phyloP scores from a whole-genome alignment of 2,797 vertebrate genomes.

The Sebastes minor region DNA sequence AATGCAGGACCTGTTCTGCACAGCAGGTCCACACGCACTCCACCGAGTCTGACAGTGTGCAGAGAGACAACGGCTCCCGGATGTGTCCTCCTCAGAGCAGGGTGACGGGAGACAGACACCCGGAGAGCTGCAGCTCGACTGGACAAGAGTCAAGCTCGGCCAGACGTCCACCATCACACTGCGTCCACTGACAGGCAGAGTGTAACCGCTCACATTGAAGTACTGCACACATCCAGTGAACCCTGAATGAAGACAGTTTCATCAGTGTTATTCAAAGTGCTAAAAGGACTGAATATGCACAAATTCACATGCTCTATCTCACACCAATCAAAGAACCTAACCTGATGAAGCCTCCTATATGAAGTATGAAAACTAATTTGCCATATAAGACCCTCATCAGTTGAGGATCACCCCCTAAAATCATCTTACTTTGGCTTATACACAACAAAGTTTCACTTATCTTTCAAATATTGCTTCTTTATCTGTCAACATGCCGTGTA shows the following conservation, averaged over 20 bases:
- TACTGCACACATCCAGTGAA: constrained; percentile 83
- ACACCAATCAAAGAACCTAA: background rate
- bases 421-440: background rate
- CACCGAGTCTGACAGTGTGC: constrained; percentile 57
- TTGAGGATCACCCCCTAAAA: background rate
- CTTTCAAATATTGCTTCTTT: background rate
- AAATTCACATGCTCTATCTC: background rate
- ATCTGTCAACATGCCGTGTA: background rate
- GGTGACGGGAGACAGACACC: constrained; percentile 58
- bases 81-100: constrained; percentile 55
- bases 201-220: constrained; percentile 67
- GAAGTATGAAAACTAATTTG: background rate
- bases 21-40: constrained; percentile 25
- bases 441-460: background rate
- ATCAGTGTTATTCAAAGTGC: background rate
- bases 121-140: constrained; percentile 63
- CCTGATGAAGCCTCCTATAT: background rate
- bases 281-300: background rate
- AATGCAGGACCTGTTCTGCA: constrained; percentile 64
- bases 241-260: constrained; percentile 55
- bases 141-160: constrained; percentile 66
- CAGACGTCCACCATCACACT: constrained; percentile 67
- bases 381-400: background rate
- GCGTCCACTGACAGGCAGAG: constrained; percentile 70
- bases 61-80: constrained; percentile 51